These are phyloP conservation scores for Neotoxoptera formosana DNA, from an alignment of 1,140 invertebrate species.

Conservation along the genomic window DNA sequence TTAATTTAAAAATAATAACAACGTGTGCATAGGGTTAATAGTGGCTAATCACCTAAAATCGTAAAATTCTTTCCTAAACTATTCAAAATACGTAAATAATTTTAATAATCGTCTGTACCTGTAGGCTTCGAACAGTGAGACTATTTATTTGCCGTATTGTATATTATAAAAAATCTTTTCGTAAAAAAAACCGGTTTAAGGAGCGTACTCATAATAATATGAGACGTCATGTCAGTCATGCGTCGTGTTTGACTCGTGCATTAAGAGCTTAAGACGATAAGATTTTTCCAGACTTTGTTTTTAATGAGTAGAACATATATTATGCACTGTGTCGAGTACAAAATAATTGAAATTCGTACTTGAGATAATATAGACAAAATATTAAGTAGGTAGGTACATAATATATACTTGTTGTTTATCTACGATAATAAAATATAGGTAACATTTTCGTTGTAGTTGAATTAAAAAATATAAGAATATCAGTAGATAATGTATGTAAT, in stretches of 20 bases:
- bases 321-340: neutral
- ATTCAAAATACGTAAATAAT: conserved; percentile 5
- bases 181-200: neutral
- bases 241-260: neutral
- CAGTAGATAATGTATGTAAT: neutral
- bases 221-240: neutral
- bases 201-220: neutral
- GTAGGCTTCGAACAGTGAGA: neutral
- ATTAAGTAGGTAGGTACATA: neutral
- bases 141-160: neutral
- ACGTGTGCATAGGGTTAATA: neutral
- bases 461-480: neutral
- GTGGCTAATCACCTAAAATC: neutral
- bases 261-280: neutral
- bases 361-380: neutral
- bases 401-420: conserved; percentile 3
- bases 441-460: neutral
- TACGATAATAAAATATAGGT: neutral
- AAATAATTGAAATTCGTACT: neutral
- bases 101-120: neutral
- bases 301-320: neutral
- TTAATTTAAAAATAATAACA: neutral
- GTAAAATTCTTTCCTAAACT: neutral
- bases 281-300: neutral
- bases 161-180: neutral